A percentile compares a stretch with the other conserved stretches of the same genome.
Conservation (phyloP, 2,797 vertebrate species). For the Pogonophryne albipinna region DNA sequence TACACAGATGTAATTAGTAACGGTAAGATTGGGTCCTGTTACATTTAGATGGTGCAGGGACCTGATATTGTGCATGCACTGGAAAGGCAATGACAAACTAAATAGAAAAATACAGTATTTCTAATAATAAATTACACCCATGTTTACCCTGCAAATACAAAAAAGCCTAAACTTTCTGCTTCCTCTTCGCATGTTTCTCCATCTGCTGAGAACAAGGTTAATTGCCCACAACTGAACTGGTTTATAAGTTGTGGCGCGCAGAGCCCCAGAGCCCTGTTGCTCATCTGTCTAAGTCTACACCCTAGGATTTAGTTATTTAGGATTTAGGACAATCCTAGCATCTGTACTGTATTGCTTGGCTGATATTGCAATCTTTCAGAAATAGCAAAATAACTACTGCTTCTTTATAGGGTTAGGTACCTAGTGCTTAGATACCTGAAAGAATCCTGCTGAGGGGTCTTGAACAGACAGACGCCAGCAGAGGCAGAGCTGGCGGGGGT, state of each 20-base stretch:
- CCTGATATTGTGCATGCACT: no score
- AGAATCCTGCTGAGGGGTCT: slow-evolving; percentile 53
- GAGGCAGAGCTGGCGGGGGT: slow-evolving; percentile 46
- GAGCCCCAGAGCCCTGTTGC: background rate
- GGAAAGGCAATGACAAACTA: no score
- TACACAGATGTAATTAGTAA: no score
- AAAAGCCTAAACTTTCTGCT: background rate
- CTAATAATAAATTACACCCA: no score
- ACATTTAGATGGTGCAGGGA: no score
- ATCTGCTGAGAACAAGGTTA: background rate
- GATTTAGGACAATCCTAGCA: background rate
- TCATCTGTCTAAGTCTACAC: slow-evolving; percentile 23
- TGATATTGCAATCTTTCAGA: slow-evolving; percentile 22
- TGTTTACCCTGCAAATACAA: no score
- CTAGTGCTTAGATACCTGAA: no score
- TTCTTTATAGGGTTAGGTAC: no score
- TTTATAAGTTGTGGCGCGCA: background rate
- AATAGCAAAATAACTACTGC: slow-evolving; percentile 18
- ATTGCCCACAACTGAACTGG: slow-evolving; percentile 6
- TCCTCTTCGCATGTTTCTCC: background rate
- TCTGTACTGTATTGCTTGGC: slow-evolving; percentile 3
- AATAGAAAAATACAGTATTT: no score
- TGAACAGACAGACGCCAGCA: slow-evolving; percentile 43
- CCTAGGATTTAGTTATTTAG: slow-evolving; percentile 29
- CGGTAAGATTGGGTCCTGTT: no score